A percentile compares a stretch with the other conserved stretches of the same genome.
phyloP scores from a whole-genome alignment of 2,113 vertebrate genomes.

The Cyanistes caeruleus region DNA sequence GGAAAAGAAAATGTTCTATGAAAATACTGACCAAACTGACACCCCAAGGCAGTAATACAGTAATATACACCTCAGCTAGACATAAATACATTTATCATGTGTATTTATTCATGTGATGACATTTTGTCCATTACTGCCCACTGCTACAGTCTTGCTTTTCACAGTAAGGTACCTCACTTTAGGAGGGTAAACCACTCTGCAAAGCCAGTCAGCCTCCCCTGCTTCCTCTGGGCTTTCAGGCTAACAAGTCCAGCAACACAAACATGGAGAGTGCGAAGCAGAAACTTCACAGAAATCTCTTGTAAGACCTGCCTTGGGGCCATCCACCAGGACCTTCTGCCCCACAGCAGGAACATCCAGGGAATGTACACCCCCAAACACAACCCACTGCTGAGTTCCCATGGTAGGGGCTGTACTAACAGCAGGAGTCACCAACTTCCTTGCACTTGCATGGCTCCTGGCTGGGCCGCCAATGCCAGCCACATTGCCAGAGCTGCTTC shows the following conservation, averaged over 20 bases:
- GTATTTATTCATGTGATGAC: background rate
- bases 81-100: background rate
- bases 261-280: background rate
- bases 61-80: background rate
- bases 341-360: background rate
- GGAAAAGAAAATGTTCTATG: background rate
- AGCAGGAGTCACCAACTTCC: background rate
- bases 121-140: background rate
- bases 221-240: background rate
- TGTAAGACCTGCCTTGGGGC: fast-evolving
- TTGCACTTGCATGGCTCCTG: background rate
- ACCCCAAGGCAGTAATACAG: background rate
- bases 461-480: background rate
- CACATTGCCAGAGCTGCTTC: background rate
- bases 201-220: background rate
- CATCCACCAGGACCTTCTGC: background rate
- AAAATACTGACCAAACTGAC: background rate
- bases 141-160: background rate
- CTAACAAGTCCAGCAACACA: background rate
- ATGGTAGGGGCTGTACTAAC: background rate
- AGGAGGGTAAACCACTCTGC: background rate
- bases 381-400: background rate
- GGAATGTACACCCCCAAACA: background rate
- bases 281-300: background rate
- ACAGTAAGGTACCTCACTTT: background rate